A percentile compares a stretch with the other conserved stretches of the same genome.
phyloP scores from a whole-genome alignment of 2,888 invertebrate genomes.

The Ischnura elegans region DNA sequence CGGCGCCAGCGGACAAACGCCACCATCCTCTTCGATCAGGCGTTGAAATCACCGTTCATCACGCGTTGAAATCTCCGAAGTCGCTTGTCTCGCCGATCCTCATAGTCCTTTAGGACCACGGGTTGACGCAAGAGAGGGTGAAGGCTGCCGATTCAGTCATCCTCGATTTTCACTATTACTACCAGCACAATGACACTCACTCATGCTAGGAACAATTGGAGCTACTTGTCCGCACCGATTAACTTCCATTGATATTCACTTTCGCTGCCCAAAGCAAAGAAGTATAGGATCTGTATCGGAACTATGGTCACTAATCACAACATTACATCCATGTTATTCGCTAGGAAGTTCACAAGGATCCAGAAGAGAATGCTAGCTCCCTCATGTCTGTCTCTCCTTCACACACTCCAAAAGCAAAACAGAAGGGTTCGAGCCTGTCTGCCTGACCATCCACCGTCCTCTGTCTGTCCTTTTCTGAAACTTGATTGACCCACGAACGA shows the following conservation, averaged over 20 bases:
- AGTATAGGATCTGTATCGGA: neutral
- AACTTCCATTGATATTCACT: no score
- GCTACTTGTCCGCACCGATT: no score
- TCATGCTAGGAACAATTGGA: no score
- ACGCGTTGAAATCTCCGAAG: constrained; percentile 49
- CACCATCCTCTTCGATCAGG: neutral
- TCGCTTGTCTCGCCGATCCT: neutral
- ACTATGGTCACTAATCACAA: no score
- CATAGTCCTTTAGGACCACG: neutral
- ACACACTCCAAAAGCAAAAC: no score
- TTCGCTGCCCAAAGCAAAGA: no score
- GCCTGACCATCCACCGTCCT: neutral
- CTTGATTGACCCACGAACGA: no score
- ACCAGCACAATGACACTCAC: no score
- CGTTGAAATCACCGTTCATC: constrained; percentile 15
- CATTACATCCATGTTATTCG: neutral
- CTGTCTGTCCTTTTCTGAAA: no score
- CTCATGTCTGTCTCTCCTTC: neutral
- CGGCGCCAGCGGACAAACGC: constrained; percentile 45
- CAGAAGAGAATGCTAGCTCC: neutral
- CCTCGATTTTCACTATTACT: no score
- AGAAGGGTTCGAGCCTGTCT: neutral
- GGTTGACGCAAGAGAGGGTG: neutral
- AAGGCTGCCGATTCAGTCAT: neutral
- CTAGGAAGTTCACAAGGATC: neutral